Evolutionary conservation across 2,888 invertebrate genomes (phyloP), one percentile per base, ranked within the genome.

Genomic region (Perithous albicinctus): DNA sequence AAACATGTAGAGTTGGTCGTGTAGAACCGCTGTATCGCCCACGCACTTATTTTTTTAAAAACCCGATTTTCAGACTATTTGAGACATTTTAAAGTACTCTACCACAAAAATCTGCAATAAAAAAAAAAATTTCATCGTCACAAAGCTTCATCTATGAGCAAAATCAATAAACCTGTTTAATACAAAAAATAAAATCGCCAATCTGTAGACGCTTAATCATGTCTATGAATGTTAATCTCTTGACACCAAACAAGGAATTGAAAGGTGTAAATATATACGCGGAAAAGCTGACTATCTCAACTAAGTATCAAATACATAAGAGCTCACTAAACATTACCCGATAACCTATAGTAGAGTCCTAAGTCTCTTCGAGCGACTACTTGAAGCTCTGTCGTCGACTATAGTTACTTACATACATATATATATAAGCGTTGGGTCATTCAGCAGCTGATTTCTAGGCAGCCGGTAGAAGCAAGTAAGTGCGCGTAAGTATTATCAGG

Each of bases 391-490:
- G 2, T 51, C 12, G 23, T 54, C n/a, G 26, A 26, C 26, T 26
- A 20, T 20, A 6, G 12, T 15, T 26, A 8, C 6, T 15, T 2
- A 46, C 15, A n/a, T 46, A 10, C 10, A 10, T 46, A 7, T 29
- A 10, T 12, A 8, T 46, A 1, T n/a, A 46, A 18, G 8, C 2
- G 48, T 8, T 18, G 18, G 20, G 20, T 18, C 32, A 20, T 66
- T 20, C 18, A 67, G 12, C 48, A 67, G 67, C 67, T 67, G 48
- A 67, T 67, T 67, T 35, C 48, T 51, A 20, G 48, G 18, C 8
- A 20, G 8, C 15, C 12, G 12, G 29, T 26, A n/a, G n/a, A n/a
- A n/a, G n/a, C n/a, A n/a, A n/a, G 41, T 5, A n/a, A 20, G 43
- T 8, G 48, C 43, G 64, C 29, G 41, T 26, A 26, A 4, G n/a